A percentile compares a stretch with the other conserved stretches of the same genome.
Evolutionary conservation across 35 echinoderm and acorn worm species (phyloP).

Genomic region (Strongylocentrotus purpuratus): DNA sequence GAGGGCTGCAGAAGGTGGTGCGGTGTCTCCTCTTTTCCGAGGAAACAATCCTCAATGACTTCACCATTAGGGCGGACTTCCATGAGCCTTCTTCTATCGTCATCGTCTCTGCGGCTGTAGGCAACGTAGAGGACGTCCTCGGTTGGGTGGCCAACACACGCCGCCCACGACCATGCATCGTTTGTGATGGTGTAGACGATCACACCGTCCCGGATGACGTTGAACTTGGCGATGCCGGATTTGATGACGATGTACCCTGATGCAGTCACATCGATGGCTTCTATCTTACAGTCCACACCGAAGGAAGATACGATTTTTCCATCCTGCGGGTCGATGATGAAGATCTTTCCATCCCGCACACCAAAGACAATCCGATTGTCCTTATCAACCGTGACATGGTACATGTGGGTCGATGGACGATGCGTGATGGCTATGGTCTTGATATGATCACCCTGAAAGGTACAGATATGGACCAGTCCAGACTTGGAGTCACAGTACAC

Average conservation of each 20-base stretch:
- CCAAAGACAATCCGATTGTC: neutral
- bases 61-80: neutral
- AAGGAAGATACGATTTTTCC: neutral
- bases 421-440: constrained; percentile 20
- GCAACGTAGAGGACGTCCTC: constrained; percentile 23
- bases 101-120: neutral
- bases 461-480: constrained; percentile 31
- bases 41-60: neutral
- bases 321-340: constrained; percentile 38
- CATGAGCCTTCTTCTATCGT: neutral
- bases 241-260: constrained; percentile 38
- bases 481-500: constrained; percentile 44
- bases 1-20: constrained; percentile 14
- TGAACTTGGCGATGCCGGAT: neutral
- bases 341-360: constrained; percentile 40
- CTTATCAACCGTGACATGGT: constrained; percentile 14
- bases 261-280: neutral
- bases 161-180: constrained; percentile 24
- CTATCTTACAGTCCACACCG: constrained; percentile 41
- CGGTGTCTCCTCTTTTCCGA: neutral
- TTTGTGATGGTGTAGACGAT: neutral
- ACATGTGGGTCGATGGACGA: constrained; percentile 37
- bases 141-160: neutral
- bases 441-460: neutral
- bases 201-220: constrained; percentile 6